Evolutionary conservation across 2,888 invertebrate species (phyloP).

Genomic region (Fissipunctia ypsillon): DNA sequence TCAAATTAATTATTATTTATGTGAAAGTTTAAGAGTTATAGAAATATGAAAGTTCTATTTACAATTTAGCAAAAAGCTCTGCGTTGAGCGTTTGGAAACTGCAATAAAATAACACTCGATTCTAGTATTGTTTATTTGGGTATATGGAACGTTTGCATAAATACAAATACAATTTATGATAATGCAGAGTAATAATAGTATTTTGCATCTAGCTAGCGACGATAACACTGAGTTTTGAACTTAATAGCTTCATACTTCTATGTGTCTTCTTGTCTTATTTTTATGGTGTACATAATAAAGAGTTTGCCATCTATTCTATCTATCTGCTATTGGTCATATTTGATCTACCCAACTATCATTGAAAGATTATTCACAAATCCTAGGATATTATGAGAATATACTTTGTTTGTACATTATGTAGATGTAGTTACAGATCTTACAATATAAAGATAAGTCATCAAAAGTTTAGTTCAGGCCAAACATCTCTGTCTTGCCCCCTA

Average conservation of each 20-base stretch:
- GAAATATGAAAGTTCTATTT: background rate
- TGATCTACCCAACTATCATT: background rate
- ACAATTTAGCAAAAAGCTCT: slow-evolving; percentile 24
- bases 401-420: background rate
- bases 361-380: background rate
- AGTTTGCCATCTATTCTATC: too few relatives aligned
- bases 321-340: background rate
- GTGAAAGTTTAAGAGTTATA: slow-evolving; percentile 3
- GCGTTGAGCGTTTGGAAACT: background rate
- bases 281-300: too few relatives aligned
- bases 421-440: background rate
- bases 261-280: too few relatives aligned
- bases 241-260: background rate
- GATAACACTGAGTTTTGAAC: background rate
- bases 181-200: slow-evolving; percentile 6
- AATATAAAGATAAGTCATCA: background rate
- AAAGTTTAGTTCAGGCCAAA: background rate
- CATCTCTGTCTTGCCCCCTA: background rate
- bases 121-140: slow-evolving; percentile 21
- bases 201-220: background rate
- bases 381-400: background rate
- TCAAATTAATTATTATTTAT: slow-evolving; percentile 29
- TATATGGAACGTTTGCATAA: background rate
- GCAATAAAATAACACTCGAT: background rate
- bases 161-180: slow-evolving; percentile 4